These are phyloP conservation scores for Drosophila hamatofila DNA, from an alignment of 2,888 invertebrate species.

Conservation along the genomic window DNA sequence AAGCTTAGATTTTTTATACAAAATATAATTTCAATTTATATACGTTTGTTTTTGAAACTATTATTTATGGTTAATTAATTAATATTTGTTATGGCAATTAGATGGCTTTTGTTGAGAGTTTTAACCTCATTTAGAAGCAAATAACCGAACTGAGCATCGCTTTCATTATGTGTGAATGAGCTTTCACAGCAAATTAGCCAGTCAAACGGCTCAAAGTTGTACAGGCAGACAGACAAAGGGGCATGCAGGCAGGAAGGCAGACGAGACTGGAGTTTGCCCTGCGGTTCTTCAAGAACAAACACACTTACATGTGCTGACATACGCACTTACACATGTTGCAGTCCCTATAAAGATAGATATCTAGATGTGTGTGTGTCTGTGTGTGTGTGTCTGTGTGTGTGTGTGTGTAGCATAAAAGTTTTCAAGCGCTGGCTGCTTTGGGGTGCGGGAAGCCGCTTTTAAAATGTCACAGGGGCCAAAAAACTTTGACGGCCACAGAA, in stretches of 20 bases:
- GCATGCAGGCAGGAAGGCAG: conserved; percentile 11
- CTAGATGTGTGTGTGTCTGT: conserved; percentile 5
- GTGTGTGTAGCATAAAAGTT: conserved; percentile 56
- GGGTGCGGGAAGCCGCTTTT: conserved; percentile 32
- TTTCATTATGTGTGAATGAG: conserved; percentile 71
- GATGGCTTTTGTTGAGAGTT: conserved; percentile 26
- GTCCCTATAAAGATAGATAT: conserved; percentile 15
- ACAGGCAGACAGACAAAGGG: conserved; percentile 44
- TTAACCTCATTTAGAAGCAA: conserved; percentile 17
- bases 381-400: too few relatives aligned
- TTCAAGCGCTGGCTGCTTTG: conserved; percentile 39
- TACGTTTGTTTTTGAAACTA: background rate
- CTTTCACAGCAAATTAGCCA: conserved; percentile 79
- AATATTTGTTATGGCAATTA: conserved; percentile 34
- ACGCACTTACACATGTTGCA: conserved; percentile 20
- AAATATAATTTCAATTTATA: background rate
- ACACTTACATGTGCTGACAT: conserved; percentile 23
- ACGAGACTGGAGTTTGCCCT: conserved; percentile 61
- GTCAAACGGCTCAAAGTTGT: conserved; percentile 71
- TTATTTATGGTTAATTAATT: conserved; percentile 11
- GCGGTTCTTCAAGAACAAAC: conserved; percentile 51
- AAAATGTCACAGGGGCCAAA: conserved; percentile 59
- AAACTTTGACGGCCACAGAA: conserved; percentile 64
- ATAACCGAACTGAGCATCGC: conserved; percentile 19
- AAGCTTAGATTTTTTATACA: background rate